phyloP scores from a whole-genome alignment of 2,888 invertebrate species.

The Melolontha melolontha region DNA sequence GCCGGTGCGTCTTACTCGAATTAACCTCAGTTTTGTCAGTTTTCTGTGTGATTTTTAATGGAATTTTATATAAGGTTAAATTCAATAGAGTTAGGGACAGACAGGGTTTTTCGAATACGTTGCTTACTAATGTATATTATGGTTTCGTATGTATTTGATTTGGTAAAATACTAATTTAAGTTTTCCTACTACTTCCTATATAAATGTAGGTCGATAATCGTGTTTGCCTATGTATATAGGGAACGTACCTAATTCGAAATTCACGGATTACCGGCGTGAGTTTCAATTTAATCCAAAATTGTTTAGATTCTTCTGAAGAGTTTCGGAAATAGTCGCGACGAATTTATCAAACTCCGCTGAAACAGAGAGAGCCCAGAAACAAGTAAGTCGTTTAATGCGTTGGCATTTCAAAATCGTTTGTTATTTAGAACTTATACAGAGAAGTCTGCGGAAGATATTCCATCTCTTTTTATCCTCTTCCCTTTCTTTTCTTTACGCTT shows the following conservation, averaged over 20 bases:
- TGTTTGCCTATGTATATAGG: no score
- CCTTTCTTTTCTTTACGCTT: neutral
- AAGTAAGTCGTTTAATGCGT: conserved; percentile 20
- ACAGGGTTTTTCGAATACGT: no score
- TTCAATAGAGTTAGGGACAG: no score
- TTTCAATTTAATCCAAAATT: conserved; percentile 18
- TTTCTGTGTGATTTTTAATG: no score
- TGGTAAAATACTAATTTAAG: no score
- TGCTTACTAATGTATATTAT: no score
- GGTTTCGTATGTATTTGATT: no score
- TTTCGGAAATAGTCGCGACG: neutral
- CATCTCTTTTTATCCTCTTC: neutral
- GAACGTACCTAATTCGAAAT: neutral
- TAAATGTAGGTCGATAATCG: no score
- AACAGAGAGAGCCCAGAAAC: neutral
- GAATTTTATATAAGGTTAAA: no score
- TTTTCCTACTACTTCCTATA: no score
- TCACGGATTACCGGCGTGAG: neutral
- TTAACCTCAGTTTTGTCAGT: no score
- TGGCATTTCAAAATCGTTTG: conserved; percentile 19
- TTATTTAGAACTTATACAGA: conserved; percentile 19
- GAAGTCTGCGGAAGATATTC: neutral
- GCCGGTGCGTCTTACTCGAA: no score
- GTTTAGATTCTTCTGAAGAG: conserved; percentile 9
- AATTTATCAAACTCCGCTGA: conserved; percentile 4